phyloP scores from a whole-genome alignment of 2,888 invertebrate genomes.

The Lymantria dispar region DNA sequence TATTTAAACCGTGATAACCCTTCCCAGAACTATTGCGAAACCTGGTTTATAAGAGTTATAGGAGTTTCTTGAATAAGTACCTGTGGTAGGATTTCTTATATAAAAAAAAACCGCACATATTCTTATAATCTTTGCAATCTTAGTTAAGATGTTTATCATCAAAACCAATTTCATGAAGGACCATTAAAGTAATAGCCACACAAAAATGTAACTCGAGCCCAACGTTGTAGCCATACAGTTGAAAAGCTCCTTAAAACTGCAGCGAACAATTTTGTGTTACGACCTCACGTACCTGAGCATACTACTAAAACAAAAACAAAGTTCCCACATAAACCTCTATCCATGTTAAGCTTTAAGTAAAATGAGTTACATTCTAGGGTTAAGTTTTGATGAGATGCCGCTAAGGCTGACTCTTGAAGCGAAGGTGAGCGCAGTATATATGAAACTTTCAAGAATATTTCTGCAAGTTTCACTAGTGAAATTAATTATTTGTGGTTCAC shows the following conservation, averaged over 20 bases:
- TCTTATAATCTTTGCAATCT: too few relatives aligned
- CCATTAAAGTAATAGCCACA: not conserved
- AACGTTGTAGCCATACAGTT: not conserved
- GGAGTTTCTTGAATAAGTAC: too few relatives aligned
- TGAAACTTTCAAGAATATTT: too few relatives aligned
- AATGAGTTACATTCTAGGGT: conserved; percentile 45
- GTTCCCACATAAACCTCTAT: conserved; percentile 45
- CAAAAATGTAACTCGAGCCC: not conserved
- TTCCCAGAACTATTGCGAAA: too few relatives aligned
- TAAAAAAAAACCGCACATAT: too few relatives aligned
- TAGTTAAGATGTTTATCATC: too few relatives aligned
- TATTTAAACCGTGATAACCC: too few relatives aligned
- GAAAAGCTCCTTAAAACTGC: not conserved
- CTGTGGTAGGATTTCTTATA: too few relatives aligned
- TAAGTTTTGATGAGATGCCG: not conserved
- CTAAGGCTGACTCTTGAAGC: not conserved
- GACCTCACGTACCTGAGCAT: not conserved
- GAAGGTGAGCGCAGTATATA: not conserved
- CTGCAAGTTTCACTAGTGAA: too few relatives aligned
- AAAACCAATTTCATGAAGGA: too few relatives aligned
- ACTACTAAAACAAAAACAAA: conserved; percentile 16
- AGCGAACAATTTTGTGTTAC: not conserved
- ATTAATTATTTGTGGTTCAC: too few relatives aligned
- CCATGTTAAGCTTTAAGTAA: conserved; percentile 41
- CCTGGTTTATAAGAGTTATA: too few relatives aligned